Base-by-base conservation (phyloP, 2,113 vertebrate genomes). In the Stigmatopora nigra region DNA sequence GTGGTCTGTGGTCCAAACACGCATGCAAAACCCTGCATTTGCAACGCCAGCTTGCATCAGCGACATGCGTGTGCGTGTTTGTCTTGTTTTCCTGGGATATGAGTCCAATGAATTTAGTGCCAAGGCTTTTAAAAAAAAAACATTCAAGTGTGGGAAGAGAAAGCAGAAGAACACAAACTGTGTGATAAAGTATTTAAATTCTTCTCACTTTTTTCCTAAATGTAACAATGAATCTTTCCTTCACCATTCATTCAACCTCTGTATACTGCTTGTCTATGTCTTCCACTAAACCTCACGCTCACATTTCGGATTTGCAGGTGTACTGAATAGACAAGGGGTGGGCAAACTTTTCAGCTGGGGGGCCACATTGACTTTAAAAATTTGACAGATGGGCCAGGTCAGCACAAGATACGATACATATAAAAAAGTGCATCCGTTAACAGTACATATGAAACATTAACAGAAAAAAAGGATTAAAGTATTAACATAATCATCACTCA, bases 11-110 rank as follows among this genome's bases (percentile, higher is more conserved):
- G 80, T 77, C 75, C 64, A 77, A 77, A 80, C 57, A 79, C 86
- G 77, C 87, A 84, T 84, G 88, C 84, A 61, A 76, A 56, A 75
- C 71, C 68, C 79, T 74, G 70, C 85, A 82, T 79, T 84, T 75
- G 67, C 62, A 41, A 67, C 76, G 79, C 61, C 19, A 5, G 73
- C 87, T 88, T 89, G 80, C 79, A 80, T 78, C 55, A 78, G 69
- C 81, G 72, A 64, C 80, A 77, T 72, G 64, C 36, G 22, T 59
- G 10, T 13, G 61, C 68, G 20, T 63, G 49, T 68, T 69, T 63
- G 69, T 35, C 61, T 68, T 0, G 65, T 61, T 73, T 71, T 52
- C 67, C 47, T 65, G 63, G 51, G 47, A 68, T 75, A 48, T 71
- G 47, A 52, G 61, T 61, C 73, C 64, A 69, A 75, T 76, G 66